Percentiles rank a stretch among this genome's conserved stretches.
Evolutionary conservation across 1,140 invertebrate species (phyloP).

Genomic region (Plectrocnemia conspersa): DNA sequence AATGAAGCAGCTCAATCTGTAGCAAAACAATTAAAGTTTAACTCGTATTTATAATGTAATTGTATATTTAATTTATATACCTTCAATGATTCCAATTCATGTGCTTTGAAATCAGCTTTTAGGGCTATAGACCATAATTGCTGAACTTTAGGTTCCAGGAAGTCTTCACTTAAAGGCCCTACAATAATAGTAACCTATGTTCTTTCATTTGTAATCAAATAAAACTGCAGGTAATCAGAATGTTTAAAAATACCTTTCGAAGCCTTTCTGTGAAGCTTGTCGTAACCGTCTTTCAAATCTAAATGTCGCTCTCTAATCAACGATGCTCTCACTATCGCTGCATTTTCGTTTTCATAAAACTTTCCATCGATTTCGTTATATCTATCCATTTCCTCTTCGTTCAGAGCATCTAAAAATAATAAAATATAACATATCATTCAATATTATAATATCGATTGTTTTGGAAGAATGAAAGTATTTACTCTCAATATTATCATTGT

Average conservation of each 20-base stretch:
- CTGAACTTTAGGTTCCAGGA: constrained; percentile 85
- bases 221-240: background rate
- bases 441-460: too few species aligned
- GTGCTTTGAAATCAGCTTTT: constrained; percentile 70
- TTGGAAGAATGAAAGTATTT: constrained; percentile 36
- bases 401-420: constrained; percentile 51
- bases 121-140: constrained; percentile 79
- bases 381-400: constrained; percentile 60
- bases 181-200: constrained; percentile 13
- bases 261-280: constrained; percentile 68
- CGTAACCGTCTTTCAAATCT: constrained; percentile 74
- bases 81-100: constrained; percentile 79
- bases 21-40: background rate
- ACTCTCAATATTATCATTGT: constrained; percentile 61
- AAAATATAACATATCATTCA: constrained; percentile 14
- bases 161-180: constrained; percentile 72
- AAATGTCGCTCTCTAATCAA: constrained; percentile 71
- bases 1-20: constrained; percentile 74
- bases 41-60: background rate
- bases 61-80: constrained; percentile 44
- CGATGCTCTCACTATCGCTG: constrained; percentile 65
- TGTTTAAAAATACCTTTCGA: constrained; percentile 55
- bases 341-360: constrained; percentile 55
- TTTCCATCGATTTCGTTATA: constrained; percentile 54
- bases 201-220: background rate